Evolutionary conservation across 2,113 vertebrate species (phyloP), one percentile per base, ranked within the genome.

Genomic region (Seriola aureovittata): DNA sequence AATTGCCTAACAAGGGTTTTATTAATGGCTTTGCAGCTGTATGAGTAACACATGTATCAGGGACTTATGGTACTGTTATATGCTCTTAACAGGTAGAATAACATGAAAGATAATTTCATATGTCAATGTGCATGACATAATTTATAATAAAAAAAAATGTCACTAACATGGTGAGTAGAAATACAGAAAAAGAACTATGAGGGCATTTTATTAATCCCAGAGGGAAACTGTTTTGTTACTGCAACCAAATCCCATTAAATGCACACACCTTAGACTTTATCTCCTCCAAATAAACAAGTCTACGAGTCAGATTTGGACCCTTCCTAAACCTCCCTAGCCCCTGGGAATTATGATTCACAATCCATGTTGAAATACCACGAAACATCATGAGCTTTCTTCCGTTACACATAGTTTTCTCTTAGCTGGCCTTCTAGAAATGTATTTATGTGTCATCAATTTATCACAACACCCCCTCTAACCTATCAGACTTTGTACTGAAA

Each of bases 91-190:
- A 9, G 21, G 21, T 54, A 23, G 5, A 57, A 38, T 16, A 40
- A 8, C 7, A 29, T 67, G 1, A 19, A 16, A 44, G 19, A 32
- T 36, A 8, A 42, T 69, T 68, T 46, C 52, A 12, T 58, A 16
- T 78, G 70, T 46, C 11, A 66, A 1, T 67, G 60, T 71, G 46
- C 29, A 42, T 23, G 36, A 57, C 10, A 21, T 5, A 6, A 59
- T 71, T 66, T 66, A 14, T 60, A 52, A 42, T 40, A 54, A 68
- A 71, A 71, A 71, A 34, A 14, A 17, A 14, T 23, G 19, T 21
- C 42, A 36, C 19, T 44, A 38, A 52, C 11, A 52, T 9, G 4
- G 3, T 54, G 17, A 55, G 13, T 13, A 25, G 14, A 44, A 62
- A 71, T 42, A 29, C 29, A 50, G 75, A 38, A 38, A n/a, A 62